Evolutionary conservation across 2,888 invertebrate genomes (phyloP).

Genomic region (Spodoptera picta): DNA sequence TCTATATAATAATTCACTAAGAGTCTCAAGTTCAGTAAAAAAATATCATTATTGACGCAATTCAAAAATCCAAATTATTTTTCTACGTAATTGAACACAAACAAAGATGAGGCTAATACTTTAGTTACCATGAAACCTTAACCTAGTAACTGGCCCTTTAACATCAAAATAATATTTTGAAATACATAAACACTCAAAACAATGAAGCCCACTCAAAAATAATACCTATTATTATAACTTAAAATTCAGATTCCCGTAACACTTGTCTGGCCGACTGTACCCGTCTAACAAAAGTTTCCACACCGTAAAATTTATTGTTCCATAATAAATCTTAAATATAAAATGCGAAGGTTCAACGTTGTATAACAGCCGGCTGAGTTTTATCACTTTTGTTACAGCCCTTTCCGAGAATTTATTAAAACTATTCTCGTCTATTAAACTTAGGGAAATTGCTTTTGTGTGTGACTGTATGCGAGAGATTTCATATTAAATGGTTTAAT

Average conservation of each 20-base stretch:
- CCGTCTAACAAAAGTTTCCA: constrained; percentile 59
- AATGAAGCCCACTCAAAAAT: no score
- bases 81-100: no score
- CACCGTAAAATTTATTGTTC: constrained; percentile 73
- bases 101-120: no score
- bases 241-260: constrained; percentile 31
- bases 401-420: constrained; percentile 48
- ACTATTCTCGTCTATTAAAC: constrained; percentile 51
- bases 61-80: no score
- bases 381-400: constrained; percentile 61
- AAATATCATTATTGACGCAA: no score
- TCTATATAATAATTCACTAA: no score
- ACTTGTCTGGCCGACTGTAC: constrained; percentile 45
- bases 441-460: constrained; percentile 14
- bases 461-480: neutral
- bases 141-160: no score
- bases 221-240: neutral
- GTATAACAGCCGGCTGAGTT: constrained; percentile 52
- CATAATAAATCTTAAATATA: constrained; percentile 73
- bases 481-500: constrained; percentile 1
- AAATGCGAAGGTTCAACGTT: constrained; percentile 59
- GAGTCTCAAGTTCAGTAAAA: no score
- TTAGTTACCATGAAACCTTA: no score
- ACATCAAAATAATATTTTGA: no score
- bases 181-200: no score